These are phyloP conservation scores for Dusona sp. DNA, from an alignment of 2,888 invertebrate species.

Conservation along the genomic window DNA sequence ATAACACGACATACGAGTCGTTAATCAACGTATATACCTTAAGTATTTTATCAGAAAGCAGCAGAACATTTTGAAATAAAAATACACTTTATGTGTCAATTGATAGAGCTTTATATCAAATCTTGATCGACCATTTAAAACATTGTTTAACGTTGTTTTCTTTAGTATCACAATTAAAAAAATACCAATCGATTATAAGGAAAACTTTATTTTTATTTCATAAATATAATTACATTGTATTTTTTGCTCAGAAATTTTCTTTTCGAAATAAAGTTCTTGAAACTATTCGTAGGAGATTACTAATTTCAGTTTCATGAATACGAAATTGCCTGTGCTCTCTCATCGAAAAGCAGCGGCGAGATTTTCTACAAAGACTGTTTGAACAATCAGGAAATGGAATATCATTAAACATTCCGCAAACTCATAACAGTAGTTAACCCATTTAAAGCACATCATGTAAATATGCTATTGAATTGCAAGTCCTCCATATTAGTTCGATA, in stretches of 20 bases:
- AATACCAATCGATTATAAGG: not conserved
- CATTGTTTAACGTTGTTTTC: not conserved
- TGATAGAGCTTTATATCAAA: not conserved
- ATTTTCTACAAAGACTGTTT: not conserved
- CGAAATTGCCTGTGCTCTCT: not conserved
- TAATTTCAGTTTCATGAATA: not conserved
- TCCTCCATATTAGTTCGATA: conserved; percentile 34
- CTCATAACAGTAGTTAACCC: conserved; percentile 2
- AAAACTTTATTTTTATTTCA: not conserved
- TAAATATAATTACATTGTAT: too few species aligned
- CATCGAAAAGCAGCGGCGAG: not conserved
- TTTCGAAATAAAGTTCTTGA: not conserved
- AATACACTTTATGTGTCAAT: conserved; percentile 21
- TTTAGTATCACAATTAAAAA: not conserved
- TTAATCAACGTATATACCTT: conserved; percentile 27
- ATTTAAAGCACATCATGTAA: too few species aligned
- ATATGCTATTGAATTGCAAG: not conserved
- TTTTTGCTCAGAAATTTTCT: not conserved
- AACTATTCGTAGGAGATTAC: not conserved
- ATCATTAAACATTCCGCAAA: conserved; percentile 54
- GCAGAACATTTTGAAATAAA: conserved; percentile 11
- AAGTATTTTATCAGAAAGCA: conserved; percentile 20
- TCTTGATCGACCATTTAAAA: not conserved
- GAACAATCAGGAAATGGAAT: conserved; percentile 40
- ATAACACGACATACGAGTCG: conserved; percentile 37